Percentiles rank a stretch among this genome's conserved stretches.
phyloP scores from a whole-genome alignment of 2,888 invertebrate species.

The Drosophila austrosaltans region DNA sequence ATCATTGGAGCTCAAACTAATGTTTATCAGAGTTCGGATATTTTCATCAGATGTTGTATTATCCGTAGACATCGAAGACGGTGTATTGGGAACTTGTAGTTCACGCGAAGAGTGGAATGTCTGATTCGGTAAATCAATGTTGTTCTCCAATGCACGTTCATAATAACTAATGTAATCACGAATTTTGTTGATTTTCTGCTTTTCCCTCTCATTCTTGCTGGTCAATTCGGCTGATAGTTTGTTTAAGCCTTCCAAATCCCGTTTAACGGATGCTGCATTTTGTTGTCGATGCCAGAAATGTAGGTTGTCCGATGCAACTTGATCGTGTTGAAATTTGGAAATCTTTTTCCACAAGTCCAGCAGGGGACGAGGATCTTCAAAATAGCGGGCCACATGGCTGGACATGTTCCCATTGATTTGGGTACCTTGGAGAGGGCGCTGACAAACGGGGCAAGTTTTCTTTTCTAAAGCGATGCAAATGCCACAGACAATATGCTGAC shows the following conservation, averaged over 20 bases:
- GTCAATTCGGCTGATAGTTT: neutral
- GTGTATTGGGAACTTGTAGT: neutral
- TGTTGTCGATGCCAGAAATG: conserved; percentile 19
- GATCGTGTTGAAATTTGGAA: conserved; percentile 10
- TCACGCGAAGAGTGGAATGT: neutral
- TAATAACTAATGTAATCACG: neutral
- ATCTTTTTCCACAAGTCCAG: conserved; percentile 21
- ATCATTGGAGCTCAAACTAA: neutral
- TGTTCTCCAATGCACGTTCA: neutral
- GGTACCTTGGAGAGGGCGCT: conserved; percentile 2
- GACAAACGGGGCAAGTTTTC: conserved; percentile 49
- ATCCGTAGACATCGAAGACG: neutral
- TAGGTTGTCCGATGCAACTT: conserved; percentile 21
- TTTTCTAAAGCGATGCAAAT: conserved; percentile 25
- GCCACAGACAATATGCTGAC: conserved; percentile 55
- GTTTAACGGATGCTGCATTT: neutral
- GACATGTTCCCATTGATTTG: conserved; percentile 47
- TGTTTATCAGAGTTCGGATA: neutral
- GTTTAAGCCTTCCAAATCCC: neutral
- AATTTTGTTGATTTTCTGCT: neutral
- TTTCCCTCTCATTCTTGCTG: neutral
- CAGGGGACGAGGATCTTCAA: conserved; percentile 43
- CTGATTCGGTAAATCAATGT: neutral
- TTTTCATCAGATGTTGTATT: neutral
- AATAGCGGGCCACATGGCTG: conserved; percentile 46